Base-by-base conservation (phyloP, 2,888 invertebrate species). In the Phlogophora meticulosa region DNA sequence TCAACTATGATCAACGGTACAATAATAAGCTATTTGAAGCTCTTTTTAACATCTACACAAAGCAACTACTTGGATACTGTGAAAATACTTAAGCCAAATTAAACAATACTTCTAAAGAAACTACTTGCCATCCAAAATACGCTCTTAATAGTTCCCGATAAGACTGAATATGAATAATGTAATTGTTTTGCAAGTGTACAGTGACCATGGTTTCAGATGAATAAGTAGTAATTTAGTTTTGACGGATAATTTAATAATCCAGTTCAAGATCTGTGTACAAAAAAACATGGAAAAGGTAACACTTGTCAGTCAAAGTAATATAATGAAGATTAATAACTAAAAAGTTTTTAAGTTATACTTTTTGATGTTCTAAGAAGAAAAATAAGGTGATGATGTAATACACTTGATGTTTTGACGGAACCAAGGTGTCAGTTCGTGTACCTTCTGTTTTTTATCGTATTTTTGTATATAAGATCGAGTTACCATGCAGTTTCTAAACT, bases 191-290 rank as follows among this genome's bases (percentile, higher is more conserved):
- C 2, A 43, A 17, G 9, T 24, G 69, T 28, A 67, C 7, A 43
- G 28, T 42, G 59, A 48, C 42, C 17, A 55, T 66, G 66, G 78
- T 76, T 68, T 63, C 5, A 49, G 60, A 70, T 74, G 84, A 83
- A 83, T 83, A 82, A 76, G 78, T 80, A 74, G 80, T 82, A 81
- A 84, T 84, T 83, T 83, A 49, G 62, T 77, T 82, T 62, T 72
- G 72, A 83, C 66, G 77, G 68, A 81, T 83, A 81, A 81, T 83
- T 81, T 81, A 81, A 82, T 81, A 83, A 81, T 78, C 76, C 79
- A 79, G 80, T 80, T 59, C 72, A 72, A 78, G 73, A 73, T 74
- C 61, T 71, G 48, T 53, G 72, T 60, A 43, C 49, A 75, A 65
- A 74, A 64, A 72, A 76, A 81, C 78, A 66, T 64, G 72, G 65